A percentile compares a stretch with the other conserved stretches of the same genome.
phyloP scores from a whole-genome alignment of 2,113 vertebrate genomes.

The Ptychochromis oligacanthus region DNA sequence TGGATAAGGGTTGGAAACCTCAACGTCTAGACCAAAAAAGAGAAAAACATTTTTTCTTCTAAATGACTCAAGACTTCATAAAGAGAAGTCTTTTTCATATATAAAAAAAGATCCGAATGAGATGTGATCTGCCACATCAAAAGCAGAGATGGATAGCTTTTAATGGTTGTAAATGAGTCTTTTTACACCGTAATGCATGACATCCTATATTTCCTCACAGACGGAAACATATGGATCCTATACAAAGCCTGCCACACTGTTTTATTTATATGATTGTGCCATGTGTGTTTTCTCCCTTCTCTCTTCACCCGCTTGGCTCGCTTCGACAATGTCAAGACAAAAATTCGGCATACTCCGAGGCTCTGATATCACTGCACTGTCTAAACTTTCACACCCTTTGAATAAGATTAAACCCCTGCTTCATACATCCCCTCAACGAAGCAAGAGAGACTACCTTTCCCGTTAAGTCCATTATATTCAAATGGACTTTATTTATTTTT shows the following conservation, averaged over 20 bases:
- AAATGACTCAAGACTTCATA: slow-evolving; percentile 69
- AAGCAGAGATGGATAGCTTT: slow-evolving; percentile 48
- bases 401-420: slow-evolving; percentile 41
- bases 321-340: slow-evolving; percentile 26
- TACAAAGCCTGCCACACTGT: slow-evolving; percentile 50
- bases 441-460: slow-evolving; percentile 65
- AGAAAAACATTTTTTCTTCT: slow-evolving; percentile 66
- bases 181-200: slow-evolving; percentile 71
- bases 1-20: slow-evolving; percentile 63
- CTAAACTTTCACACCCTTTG: slow-evolving; percentile 58
- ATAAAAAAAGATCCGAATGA: slow-evolving; percentile 51
- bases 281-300: slow-evolving; percentile 56
- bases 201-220: slow-evolving; percentile 73
- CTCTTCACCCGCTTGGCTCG: slow-evolving; percentile 54
- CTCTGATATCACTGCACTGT: slow-evolving; percentile 32
- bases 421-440: slow-evolving; percentile 47
- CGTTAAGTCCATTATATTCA: slow-evolving; percentile 78
- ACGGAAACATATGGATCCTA: slow-evolving; percentile 68
- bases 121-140: slow-evolving; percentile 66
- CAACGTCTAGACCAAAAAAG: slow-evolving; percentile 69
- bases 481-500: slow-evolving; percentile 60
- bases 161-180: slow-evolving; percentile 64
- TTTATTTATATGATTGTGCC: slow-evolving; percentile 70
- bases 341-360: slow-evolving; percentile 16
- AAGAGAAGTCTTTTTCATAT: slow-evolving; percentile 50